Evolutionary conservation across 2,113 vertebrate genomes (phyloP).

Genomic region (Callipepla squamata): DNA sequence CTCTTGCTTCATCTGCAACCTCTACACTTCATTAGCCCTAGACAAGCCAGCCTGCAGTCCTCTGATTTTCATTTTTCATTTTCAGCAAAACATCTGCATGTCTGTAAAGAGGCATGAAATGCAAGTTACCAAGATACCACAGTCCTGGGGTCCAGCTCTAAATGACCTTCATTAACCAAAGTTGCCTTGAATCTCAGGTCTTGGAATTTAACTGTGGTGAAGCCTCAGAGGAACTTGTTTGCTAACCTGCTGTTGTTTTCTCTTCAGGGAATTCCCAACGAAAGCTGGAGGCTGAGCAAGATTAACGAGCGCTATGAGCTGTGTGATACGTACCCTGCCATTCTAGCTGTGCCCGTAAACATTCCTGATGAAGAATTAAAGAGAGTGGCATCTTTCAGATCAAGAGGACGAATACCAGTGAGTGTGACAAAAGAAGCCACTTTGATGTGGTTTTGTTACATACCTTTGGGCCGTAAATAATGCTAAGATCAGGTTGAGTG

Average conservation of each 20-base stretch:
- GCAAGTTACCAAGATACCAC: not conserved
- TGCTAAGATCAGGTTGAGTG: not conserved
- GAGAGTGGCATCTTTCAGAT: conserved; percentile 89
- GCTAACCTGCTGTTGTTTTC: conserved; percentile 40
- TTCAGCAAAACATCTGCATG: not conserved
- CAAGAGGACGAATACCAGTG: conserved; percentile 92
- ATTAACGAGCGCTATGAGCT: conserved; percentile 94
- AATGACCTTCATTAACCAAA: conserved; percentile 2
- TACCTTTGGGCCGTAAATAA: conserved; percentile 12
- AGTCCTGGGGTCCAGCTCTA: not conserved
- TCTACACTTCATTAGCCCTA: not conserved
- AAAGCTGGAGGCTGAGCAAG: conserved; percentile 95
- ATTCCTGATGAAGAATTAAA: conserved; percentile 93
- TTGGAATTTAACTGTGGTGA: not conserved
- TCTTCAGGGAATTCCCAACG: conserved; percentile 92
- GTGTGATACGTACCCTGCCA: conserved; percentile 93
- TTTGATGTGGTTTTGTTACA: not conserved
- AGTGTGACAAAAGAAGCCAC: conserved; percentile 65
- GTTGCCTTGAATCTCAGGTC: conserved; percentile 15
- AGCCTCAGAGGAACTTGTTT: not conserved
- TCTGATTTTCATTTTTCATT: not conserved
- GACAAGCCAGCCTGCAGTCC: not conserved
- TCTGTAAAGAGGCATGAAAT: not conserved
- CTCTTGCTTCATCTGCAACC: not conserved
- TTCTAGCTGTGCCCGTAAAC: conserved; percentile 90